These are phyloP conservation scores for Crocidura indochinensis DNA, from an alignment of 2,797 vertebrate genomes.

Conservation along the genomic window DNA sequence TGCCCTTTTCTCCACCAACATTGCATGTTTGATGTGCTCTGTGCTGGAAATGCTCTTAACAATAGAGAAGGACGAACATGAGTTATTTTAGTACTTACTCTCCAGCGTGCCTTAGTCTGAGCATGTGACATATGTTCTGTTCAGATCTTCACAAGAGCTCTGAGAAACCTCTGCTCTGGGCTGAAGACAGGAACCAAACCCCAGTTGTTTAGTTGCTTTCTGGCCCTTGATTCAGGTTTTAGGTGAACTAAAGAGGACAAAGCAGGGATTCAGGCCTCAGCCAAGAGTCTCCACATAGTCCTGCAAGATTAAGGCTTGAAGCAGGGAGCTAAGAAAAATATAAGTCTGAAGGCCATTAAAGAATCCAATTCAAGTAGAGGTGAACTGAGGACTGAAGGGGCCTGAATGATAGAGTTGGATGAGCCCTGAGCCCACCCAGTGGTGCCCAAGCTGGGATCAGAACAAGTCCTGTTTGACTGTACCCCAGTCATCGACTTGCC, in stretches of 20 bases:
- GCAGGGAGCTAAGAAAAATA: not conserved
- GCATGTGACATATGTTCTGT: not conserved
- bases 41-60: conserved; percentile 5
- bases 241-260: not conserved
- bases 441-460: not conserved
- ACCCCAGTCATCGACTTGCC: not conserved
- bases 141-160: conserved; percentile 19
- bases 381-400: not conserved
- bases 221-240: not conserved
- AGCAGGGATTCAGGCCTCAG: not conserved
- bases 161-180: not conserved
- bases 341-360: not conserved
- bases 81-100: conserved; percentile 33
- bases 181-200: not conserved
- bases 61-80: not conserved
- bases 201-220: not conserved
- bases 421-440: too few relatives aligned
- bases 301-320: not conserved
- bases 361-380: not conserved
- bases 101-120: conserved; percentile 21
- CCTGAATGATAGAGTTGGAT: not conserved
- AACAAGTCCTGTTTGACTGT: too few relatives aligned
- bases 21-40: not conserved
- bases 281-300: not conserved
- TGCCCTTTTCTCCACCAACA: not conserved